Percentiles rank a stretch among this genome's conserved stretches.
phyloP scores from a whole-genome alignment of 2,888 invertebrate species.

The Cephonodes hylas region DNA sequence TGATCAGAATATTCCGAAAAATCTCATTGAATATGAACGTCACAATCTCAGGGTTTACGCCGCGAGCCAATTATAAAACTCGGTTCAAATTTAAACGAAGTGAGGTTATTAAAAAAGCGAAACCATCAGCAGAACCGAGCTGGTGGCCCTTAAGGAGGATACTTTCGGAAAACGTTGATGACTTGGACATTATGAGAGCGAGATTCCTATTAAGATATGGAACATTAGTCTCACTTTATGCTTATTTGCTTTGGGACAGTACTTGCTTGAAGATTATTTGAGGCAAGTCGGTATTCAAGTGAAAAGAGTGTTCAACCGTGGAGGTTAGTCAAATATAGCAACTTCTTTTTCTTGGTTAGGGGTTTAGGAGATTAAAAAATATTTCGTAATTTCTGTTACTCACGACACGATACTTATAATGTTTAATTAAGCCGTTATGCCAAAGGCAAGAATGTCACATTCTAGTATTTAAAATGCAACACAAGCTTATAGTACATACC shows the following conservation, averaged over 20 bases:
- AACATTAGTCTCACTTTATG: slow-evolving; percentile 68
- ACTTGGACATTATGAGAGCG: slow-evolving; percentile 72
- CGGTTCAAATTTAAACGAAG: slow-evolving; percentile 48
- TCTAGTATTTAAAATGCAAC: too few relatives aligned
- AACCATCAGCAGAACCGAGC: slow-evolving; percentile 58
- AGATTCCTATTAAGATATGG: slow-evolving; percentile 78
- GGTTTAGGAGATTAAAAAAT: too few relatives aligned
- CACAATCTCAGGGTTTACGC: not conserved
- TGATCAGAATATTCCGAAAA: slow-evolving; percentile 17
- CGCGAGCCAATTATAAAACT: slow-evolving; percentile 22
- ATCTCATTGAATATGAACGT: not conserved
- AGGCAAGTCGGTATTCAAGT: slow-evolving; percentile 11
- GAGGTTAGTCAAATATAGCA: too few relatives aligned
- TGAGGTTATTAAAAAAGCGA: slow-evolving; percentile 63
- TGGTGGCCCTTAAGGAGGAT: slow-evolving; percentile 50
- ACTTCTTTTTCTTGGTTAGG: too few relatives aligned
- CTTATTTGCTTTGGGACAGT: slow-evolving; percentile 36
- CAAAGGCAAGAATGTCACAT: too few relatives aligned
- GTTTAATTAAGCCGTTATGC: too few relatives aligned
- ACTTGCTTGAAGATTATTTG: slow-evolving; percentile 24
- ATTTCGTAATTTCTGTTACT: too few relatives aligned
- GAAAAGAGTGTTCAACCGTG: not conserved
- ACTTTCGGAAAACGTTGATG: slow-evolving; percentile 76
- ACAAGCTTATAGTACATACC: too few relatives aligned
- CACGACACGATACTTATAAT: too few relatives aligned